phyloP scores from a whole-genome alignment of 2,888 invertebrate genomes.

The Thelaira solivaga region DNA sequence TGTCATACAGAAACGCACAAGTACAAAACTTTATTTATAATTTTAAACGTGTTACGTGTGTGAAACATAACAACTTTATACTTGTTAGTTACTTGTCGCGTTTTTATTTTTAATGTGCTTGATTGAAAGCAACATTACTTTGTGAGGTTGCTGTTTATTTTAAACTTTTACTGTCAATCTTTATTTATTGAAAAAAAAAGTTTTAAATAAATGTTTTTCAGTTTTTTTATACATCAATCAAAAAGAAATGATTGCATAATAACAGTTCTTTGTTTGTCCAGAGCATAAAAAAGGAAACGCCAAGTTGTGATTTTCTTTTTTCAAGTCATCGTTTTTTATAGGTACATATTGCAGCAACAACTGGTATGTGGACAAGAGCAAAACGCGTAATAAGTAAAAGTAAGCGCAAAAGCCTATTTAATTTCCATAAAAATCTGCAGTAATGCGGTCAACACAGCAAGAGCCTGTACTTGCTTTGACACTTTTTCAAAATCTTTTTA shows the following conservation, averaged over 20 bases:
- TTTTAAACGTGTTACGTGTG: slow-evolving; percentile 32
- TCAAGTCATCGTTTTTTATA: not conserved
- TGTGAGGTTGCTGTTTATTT: slow-evolving; percentile 4
- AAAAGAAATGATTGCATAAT: slow-evolving; percentile 2
- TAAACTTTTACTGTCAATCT: slow-evolving; percentile 45
- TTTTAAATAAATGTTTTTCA: not conserved
- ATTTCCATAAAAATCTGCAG: too few relatives aligned
- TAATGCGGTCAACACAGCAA: too few relatives aligned
- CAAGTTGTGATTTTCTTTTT: slow-evolving; percentile 2
- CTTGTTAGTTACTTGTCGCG: not conserved
- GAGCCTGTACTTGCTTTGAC: too few relatives aligned
- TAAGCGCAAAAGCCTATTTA: too few relatives aligned
- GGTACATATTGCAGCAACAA: not conserved
- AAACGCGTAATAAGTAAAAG: not conserved
- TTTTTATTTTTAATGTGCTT: not conserved
- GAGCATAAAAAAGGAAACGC: slow-evolving; percentile 18
- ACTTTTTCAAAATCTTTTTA: too few relatives aligned
- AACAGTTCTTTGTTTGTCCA: slow-evolving; percentile 35
- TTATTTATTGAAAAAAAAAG: not conserved
- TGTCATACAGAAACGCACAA: not conserved
- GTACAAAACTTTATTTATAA: not conserved
- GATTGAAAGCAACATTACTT: not conserved
- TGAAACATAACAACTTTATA: not conserved
- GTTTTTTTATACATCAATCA: not conserved
- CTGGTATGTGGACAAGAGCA: not conserved